phyloP scores from a whole-genome alignment of 35 echinoderm and acorn worm species.

The Hemicentrotus pulcherrimus region DNA sequence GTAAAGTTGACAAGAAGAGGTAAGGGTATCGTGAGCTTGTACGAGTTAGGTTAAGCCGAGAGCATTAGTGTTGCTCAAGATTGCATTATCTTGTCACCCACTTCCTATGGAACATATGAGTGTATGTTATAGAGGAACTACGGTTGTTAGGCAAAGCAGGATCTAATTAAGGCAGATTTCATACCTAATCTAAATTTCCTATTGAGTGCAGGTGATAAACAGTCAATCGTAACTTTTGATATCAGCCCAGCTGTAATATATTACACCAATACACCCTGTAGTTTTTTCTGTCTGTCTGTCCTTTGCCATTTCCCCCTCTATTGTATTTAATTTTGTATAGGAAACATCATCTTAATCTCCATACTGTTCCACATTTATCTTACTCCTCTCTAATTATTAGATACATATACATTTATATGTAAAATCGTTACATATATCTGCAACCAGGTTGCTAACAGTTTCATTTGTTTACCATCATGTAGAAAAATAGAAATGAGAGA shows the following conservation, averaged over 20 bases:
- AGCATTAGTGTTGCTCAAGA: background rate
- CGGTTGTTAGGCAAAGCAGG: background rate
- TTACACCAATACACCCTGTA: background rate
- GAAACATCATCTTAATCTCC: too few relatives aligned
- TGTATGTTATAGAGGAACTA: background rate
- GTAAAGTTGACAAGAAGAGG: background rate
- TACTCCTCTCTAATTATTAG: too few relatives aligned
- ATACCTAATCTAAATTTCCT: background rate
- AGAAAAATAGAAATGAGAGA: too few relatives aligned
- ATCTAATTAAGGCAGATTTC: background rate
- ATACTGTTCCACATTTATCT: too few relatives aligned
- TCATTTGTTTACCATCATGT: too few relatives aligned
- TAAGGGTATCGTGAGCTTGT: background rate
- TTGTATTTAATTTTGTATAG: too few relatives aligned
- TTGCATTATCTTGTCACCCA: slow-evolving; percentile 39
- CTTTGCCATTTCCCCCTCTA: background rate
- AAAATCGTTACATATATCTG: background rate
- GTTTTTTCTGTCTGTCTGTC: background rate
- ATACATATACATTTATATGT: too few relatives aligned
- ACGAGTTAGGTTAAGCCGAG: background rate
- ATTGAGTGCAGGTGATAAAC: background rate
- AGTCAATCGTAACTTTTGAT: background rate
- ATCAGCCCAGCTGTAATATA: background rate
- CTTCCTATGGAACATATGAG: background rate
- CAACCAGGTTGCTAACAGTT: background rate